Conservation (phyloP, 2,113 vertebrate genomes). For the Oxyruncus cristatus region DNA sequence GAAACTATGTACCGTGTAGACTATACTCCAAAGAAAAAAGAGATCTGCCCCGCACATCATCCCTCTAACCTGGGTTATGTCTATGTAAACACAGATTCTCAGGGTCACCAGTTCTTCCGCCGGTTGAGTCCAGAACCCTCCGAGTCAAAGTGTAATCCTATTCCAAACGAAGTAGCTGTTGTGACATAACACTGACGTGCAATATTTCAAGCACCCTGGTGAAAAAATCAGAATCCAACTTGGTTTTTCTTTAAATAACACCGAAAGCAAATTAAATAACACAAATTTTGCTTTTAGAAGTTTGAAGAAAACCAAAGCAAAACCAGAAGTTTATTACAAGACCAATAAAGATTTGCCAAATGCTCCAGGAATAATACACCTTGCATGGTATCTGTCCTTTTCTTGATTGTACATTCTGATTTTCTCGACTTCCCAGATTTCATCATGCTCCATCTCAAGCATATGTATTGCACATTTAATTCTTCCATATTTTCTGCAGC, state of each 20-base stretch:
- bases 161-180: conserved; percentile 60
- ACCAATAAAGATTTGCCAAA: background rate
- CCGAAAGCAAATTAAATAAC: background rate
- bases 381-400: background rate
- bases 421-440: background rate
- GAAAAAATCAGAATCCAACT: background rate
- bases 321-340: background rate
- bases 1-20: conserved; percentile 76
- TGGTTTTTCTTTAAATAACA: background rate
- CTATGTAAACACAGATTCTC: conserved; percentile 73
- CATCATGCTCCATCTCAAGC: background rate
- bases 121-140: conserved; percentile 40
- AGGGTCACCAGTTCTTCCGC: conserved; percentile 81
- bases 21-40: conserved; percentile 73
- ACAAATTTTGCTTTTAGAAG: background rate
- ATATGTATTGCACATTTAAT: background rate
- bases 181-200: conserved; percentile 30
- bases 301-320: background rate
- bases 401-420: background rate
- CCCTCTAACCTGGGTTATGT: conserved; percentile 73
- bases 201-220: background rate
- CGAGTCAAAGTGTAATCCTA: background rate
- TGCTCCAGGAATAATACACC: background rate
- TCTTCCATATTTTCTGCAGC: background rate
- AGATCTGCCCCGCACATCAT: conserved; percentile 76